Evolutionary conservation across 92 coral and sea anemone species (phyloP), one percentile per base, ranked within the genome.

Genomic region (Paramuricea clavata): DNA sequence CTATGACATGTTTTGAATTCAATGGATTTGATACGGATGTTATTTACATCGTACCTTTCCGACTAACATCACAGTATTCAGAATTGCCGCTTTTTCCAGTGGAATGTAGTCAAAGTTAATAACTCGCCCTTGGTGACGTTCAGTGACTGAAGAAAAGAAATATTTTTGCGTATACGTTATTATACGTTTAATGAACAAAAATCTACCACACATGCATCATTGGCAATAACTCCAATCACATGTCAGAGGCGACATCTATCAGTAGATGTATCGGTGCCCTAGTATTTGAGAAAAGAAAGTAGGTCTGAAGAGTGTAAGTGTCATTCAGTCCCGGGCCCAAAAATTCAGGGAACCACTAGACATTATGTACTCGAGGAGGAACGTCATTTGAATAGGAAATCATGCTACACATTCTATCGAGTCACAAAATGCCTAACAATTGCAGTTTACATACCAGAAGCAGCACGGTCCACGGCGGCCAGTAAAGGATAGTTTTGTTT

Each of bases 401-500:
- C 12, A 47, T 2, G 52, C 10, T 15, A 47, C 1, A 30, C 5
- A 4, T 19, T 19, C 69, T 6, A 30, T 61, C 8, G 12, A 23
- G 69, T 4, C 1, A 61, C 30, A 8, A 35, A 13, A 72, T 72
- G n/a, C n/a, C n/a, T n/a, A n/a, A n/a, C 13, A 36, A 5, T 9
- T 3, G 5, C 36, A 5, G 13, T 27, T 0, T 28, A 82, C 85
- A 81, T 74, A 96, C 99, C 94, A 85, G 87, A 91, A 44, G 99
- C 93, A 79, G 95, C 94, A 33, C 99, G 90, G 44, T 96, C 91
- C 54, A 96, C 99, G 39, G 95, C 97, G 35, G 95, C 95, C 76
- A 92, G 79, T 60, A 96, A 52, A 7, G 99, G 99, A 61, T 90
- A 96, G 23, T 88, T 90, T 17, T 59, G 61, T 61, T 92, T 92